Base-by-base conservation (phyloP, 2,888 invertebrate genomes). In the Heteromurus nitidus region DNA sequence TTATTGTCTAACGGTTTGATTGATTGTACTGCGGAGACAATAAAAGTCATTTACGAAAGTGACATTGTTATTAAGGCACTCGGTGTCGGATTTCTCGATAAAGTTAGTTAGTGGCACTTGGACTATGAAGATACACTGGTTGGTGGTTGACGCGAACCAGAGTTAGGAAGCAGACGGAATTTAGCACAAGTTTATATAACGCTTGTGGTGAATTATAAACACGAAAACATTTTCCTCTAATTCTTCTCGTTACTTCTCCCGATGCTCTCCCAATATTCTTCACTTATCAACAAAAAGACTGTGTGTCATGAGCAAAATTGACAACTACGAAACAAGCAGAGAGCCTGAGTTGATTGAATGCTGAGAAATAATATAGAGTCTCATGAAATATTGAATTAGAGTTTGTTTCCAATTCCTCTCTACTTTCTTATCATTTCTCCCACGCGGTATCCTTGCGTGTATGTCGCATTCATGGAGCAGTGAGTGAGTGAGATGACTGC, bases 11-110 rank as follows among this genome's bases (percentile, higher is more conserved):
- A 9, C 36, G 5, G 36, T 36, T 5, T 36, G 55, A 55, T 55
- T 55, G 55, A 55, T 55, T 24, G 24, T 47, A n/a, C 18, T 11
- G n/a, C 47, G 18, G 13, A 9, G n/a, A 42, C 42, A 42, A 13
- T n/a, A 64, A 42, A 64, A 36, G 16, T 13, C 18, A 42, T 64
- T 64, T 64, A 42, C 36, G 42, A 64, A 24, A 64, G 64, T 64
- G 44, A 30, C 60, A 30, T 7, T 18, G 36, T 9, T 36, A 13
- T 36, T n/a, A n/a, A 36, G 36, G 36, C 36, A 36, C 36, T 9
- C 36, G 13, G 7, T 36, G 36, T 36, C 7, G 36, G n/a, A n/a
- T n/a, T n/a, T n/a, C n/a, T n/a, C n/a, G n/a, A n/a, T n/a, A n/a
- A n/a, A n/a, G n/a, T n/a, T n/a, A n/a, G n/a, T n/a, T n/a, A n/a